Percentiles rank a stretch among this genome's conserved stretches.
Evolutionary conservation across 2,113 vertebrate genomes (phyloP).

Genomic region (Solea senegalensis): DNA sequence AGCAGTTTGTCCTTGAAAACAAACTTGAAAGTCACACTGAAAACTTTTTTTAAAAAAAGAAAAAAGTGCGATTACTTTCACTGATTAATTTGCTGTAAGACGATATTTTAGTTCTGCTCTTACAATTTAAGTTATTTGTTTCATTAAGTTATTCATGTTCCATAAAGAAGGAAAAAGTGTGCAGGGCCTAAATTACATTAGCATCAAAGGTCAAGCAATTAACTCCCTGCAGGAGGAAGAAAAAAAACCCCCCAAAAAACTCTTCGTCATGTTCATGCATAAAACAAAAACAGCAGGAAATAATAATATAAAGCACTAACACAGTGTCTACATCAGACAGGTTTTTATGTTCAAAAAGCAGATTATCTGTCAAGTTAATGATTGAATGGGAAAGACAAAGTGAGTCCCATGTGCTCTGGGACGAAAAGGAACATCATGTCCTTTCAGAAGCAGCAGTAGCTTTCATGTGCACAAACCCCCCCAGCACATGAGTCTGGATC

Average conservation of each 20-base stretch:
- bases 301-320: too few species aligned
- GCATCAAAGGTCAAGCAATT: constrained; percentile 68
- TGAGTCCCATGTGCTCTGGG: neutral
- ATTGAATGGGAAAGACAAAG: neutral
- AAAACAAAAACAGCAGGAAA: neutral
- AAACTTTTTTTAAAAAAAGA: too few species aligned
- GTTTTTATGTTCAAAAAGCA: too few species aligned
- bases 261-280: constrained; percentile 29
- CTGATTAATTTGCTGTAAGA: too few species aligned
- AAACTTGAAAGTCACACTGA: too few species aligned
- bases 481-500: neutral
- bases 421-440: constrained; percentile 54
- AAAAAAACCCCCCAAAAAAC: neutral
- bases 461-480: constrained; percentile 5
- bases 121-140: too few species aligned
- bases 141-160: constrained; percentile 44
- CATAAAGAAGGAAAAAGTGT: constrained; percentile 3
- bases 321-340: too few species aligned
- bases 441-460: constrained; percentile 8
- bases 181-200: constrained; percentile 71
- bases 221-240: constrained; percentile 15
- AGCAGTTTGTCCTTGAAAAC: too few species aligned
- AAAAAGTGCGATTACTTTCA: too few species aligned
- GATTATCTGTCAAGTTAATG: neutral
- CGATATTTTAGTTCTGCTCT: too few species aligned